Evolutionary conservation across 2,888 invertebrate genomes (phyloP).

Genomic region (Tinea semifulvella): DNA sequence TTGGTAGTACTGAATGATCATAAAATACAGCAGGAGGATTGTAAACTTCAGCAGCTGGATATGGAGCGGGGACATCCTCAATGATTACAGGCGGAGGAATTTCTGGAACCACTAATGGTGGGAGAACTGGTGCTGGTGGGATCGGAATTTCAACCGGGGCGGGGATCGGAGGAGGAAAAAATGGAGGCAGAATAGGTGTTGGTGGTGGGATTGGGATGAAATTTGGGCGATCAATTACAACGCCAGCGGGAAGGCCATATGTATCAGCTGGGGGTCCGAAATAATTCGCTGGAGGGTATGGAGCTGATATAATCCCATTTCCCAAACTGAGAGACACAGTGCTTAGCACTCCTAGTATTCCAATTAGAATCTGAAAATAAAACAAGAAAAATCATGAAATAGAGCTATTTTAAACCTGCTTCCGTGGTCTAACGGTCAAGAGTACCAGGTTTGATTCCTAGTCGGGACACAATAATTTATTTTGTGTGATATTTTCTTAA

Average conservation of each 20-base stretch:
- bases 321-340: background rate
- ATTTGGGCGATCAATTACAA: background rate
- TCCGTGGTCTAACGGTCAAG: no score
- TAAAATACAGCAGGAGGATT: background rate
- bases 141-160: background rate
- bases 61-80: background rate
- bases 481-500: no score
- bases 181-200: background rate
- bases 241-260: background rate
- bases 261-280: background rate
- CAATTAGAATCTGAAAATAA: conserved; percentile 1
- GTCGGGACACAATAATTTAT: no score
- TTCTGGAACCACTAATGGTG: background rate
- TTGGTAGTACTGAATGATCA: background rate
- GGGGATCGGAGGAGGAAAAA: background rate
- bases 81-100: background rate
- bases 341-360: background rate
- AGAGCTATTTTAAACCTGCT: background rate
- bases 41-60: background rate
- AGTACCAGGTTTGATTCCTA: no score
- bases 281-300: conserved; percentile 2
- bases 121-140: background rate
- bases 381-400: no score
- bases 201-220: background rate
- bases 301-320: background rate